Evolutionary conservation across 2,888 invertebrate species (phyloP), one percentile per base, ranked within the genome.

Genomic region (Sarcophaga carnaria): DNA sequence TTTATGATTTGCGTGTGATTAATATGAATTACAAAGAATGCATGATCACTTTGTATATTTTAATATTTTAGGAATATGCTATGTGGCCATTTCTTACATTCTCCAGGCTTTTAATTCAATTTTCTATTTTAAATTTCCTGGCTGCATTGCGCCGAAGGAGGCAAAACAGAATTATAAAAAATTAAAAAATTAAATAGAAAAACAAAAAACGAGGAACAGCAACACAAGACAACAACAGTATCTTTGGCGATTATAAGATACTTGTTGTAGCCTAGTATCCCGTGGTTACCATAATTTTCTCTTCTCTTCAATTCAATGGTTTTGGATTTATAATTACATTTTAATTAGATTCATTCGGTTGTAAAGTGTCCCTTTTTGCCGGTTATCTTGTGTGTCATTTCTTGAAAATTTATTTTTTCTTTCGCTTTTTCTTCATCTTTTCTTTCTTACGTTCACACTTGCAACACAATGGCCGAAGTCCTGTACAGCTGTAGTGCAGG

Each of bases 291-390:
- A 37, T 37, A 37, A 37, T 1, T 37, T 91, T 92, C 91, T 49
- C 14, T 49, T 49, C 92, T 37, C 37, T 37, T 37, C 37, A 37
- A 90, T 91, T 91, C 91, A 92, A 91, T 91, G 92, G 92, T 90
- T 92, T 37, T 37, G 92, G 91, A 93, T 91, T 92, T 92, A 93
- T 93, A 93, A 93, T 93, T 93, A 93, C 93, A 93, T 93, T 93
- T 93, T 93, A 93, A 93, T 93, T 93, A 93, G 93, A 93, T 93
- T 93, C 93, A 93, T 93, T 93, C 93, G 93, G 92, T 93, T 92
- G 93, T 93, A 93, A 93, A 93, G 93, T 93, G 93, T 93, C 93
- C 93, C 90, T 92, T 92, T 92, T 91, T 91, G 90, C 17, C 67
- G 67, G 49, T 49, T 49, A 49, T 45, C 45, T 67, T 45, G 67